Evolutionary conservation across 2,113 vertebrate species (phyloP).

Genomic region (Cinclus cinclus): DNA sequence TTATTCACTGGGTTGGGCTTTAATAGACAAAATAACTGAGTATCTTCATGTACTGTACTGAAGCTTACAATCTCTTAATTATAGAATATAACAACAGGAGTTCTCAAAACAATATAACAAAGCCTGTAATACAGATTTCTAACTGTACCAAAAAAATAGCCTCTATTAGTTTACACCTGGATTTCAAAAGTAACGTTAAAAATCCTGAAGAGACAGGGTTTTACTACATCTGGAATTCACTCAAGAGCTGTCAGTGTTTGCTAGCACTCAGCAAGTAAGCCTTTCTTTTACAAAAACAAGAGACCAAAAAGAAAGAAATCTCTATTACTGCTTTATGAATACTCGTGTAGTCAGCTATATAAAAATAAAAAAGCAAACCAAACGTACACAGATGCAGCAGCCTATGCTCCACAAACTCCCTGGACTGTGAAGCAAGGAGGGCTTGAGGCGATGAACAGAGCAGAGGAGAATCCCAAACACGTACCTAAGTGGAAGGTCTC

Average conservation of each 20-base stretch:
- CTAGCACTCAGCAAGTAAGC: neutral
- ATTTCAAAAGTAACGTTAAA: neutral
- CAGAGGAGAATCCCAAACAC: neutral
- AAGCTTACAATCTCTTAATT: neutral
- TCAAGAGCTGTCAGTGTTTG: neutral
- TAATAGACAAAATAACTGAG: neutral
- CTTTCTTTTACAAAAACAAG: neutral
- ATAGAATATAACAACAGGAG: neutral
- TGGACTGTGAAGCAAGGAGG: neutral
- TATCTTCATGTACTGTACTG: neutral
- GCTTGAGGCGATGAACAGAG: fast-evolving
- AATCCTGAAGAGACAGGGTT: neutral
- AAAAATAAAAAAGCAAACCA: neutral
- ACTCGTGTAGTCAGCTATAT: neutral
- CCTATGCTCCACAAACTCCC: neutral
- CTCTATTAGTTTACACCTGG: neutral
- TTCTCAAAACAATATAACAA: neutral
- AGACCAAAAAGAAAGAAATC: neutral
- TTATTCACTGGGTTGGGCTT: neutral
- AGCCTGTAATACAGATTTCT: neutral
- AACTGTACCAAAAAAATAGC: neutral
- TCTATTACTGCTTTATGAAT: neutral
- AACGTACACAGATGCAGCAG: neutral
- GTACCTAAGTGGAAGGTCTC: fast-evolving
- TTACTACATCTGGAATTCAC: neutral